These are phyloP conservation scores for Pangasius krempfi DNA, from an alignment of 2,797 vertebrate genomes.

Conservation along the genomic window DNA sequence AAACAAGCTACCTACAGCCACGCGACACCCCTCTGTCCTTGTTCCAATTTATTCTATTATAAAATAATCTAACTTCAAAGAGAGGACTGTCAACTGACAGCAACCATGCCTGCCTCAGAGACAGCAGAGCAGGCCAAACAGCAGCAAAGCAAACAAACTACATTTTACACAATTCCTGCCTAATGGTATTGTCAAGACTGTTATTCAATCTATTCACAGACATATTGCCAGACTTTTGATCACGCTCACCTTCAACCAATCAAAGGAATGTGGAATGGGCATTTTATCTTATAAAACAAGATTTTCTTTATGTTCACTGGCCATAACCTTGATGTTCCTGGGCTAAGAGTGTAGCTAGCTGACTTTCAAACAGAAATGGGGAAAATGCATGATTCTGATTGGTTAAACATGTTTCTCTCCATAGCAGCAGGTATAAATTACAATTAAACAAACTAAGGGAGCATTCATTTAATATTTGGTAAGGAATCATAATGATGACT, in stretches of 20 bases:
- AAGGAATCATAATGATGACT: neutral
- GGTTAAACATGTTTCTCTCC: neutral
- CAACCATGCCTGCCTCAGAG: no score
- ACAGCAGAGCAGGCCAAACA: no score
- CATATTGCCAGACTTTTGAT: neutral
- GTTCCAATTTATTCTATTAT: neutral
- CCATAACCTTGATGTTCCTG: no score
- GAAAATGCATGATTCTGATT: neutral
- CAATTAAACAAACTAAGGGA: neutral
- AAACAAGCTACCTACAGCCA: conserved; percentile 41
- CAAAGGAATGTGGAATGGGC: no score
- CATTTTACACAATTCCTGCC: no score
- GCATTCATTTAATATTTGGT: neutral
- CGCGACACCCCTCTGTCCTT: conserved; percentile 3
- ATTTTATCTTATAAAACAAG: no score
- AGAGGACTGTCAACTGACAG: no score
- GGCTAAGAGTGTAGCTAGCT: neutral
- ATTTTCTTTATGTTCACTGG: no score
- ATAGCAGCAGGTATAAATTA: neutral
- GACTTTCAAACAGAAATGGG: neutral
- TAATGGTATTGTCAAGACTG: no score
- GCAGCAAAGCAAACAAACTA: no score
- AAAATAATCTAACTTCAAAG: neutral
- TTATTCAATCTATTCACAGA: no score
- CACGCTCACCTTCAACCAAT: no score